Evolutionary conservation across 2,797 vertebrate species (phyloP), one percentile per base, ranked within the genome.

Genomic region (Distichodus sexfasciatus): DNA sequence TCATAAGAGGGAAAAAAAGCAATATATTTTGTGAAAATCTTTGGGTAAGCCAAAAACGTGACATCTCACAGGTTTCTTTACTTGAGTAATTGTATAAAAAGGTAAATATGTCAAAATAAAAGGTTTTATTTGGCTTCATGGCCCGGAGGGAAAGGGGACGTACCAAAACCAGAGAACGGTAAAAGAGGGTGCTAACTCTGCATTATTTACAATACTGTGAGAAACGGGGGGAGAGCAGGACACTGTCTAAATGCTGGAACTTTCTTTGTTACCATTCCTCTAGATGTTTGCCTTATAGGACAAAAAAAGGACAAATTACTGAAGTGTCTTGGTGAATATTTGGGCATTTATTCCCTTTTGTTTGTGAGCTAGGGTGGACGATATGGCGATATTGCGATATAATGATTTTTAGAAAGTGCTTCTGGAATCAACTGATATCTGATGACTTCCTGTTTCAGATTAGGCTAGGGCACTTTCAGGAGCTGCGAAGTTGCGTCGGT

Each of bases 241-340:
- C 67, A 82, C 90, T 87, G 86, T 92, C 90, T 89, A 86, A 90
- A 90, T 86, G 91, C 92, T 91, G 90, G 89, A 92, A 90, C 89
- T 87, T 79, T 85, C 92, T 91, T 92, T 89, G 87, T 92, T 90
- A 94, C 90, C 90, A 93, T 94, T 94, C 89, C 92, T 93, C 90
- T 91, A 93, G 88, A 90, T 91, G 85, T 91, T 94, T 95, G 92
- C 93, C 92, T 94, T 96, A 92, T 89, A 90, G 87, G 54, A 46
- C 21, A 57, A 31, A 29, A 74, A 88, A 88, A 87, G 78, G 66
- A 51, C 64, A 65, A 87, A 85, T 74, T 88, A 87, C 87, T 90
- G 92, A 86, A 91, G 87, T 88, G 92, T 91, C 90, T 95, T 93
- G 88, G 91, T 93, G 93, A 95, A 94, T 94, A 81, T 81, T 85